A percentile compares a stretch with the other conserved stretches of the same genome.
Conservation (phyloP, 2,888 invertebrate genomes). For the Biston stratarius region DNA sequence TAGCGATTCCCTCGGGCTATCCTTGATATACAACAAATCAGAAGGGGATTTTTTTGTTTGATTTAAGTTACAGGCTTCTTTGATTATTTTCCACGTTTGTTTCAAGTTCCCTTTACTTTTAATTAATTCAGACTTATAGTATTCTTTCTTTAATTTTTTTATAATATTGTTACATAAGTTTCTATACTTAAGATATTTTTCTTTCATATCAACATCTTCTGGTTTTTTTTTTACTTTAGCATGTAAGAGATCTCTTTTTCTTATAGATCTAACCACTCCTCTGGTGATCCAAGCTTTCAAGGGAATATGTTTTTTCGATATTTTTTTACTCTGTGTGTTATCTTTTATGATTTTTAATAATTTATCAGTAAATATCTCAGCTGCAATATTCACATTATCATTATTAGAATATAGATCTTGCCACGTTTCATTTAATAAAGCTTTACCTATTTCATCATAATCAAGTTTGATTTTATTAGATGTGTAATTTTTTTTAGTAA, state of each 20-base stretch:
- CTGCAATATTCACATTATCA: background rate
- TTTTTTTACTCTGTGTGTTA: background rate
- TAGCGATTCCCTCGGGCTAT: no score
- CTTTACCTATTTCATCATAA: background rate
- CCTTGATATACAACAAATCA: no score
- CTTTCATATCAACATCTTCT: background rate
- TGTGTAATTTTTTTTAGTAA: background rate
- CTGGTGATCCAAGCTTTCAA: background rate
- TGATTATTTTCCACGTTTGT: no score
- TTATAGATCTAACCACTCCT: background rate
- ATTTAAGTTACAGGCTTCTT: no score
- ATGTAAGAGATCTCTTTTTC: background rate
- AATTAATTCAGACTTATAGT: constrained; percentile 1
- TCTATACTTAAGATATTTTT: background rate
- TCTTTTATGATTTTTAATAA: background rate
- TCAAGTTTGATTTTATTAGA: background rate
- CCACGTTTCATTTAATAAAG: background rate
- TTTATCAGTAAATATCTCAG: background rate
- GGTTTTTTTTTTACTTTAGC: background rate
- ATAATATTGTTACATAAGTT: constrained; percentile 8
- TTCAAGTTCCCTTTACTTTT: background rate
- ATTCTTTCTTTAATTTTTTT: background rate
- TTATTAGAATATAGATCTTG: background rate
- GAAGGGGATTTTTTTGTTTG: no score
- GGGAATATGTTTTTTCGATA: background rate